Conservation (phyloP, 2,888 invertebrate species). For the Macroteleia sp. region DNA sequence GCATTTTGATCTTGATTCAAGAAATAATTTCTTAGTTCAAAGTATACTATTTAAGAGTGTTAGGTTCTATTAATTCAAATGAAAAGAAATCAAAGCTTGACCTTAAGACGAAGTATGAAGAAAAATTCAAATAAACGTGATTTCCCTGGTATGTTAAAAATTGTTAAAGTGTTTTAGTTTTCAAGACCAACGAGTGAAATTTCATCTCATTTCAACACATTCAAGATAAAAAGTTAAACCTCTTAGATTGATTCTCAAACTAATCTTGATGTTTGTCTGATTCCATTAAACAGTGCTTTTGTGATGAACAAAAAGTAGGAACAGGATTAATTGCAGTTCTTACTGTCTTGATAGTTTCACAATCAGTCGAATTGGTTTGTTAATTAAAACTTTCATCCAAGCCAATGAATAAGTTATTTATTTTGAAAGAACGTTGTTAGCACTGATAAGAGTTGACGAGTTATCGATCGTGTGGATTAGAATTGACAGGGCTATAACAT, state of each 20-base stretch:
- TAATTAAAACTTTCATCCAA: slow-evolving; percentile 27
- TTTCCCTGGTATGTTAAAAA: too few relatives aligned
- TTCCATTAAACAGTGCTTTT: slow-evolving; percentile 30
- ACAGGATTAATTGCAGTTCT: slow-evolving; percentile 23
- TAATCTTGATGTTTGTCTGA: slow-evolving; percentile 21
- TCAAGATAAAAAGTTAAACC: slow-evolving; percentile 15
- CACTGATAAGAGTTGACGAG: slow-evolving; percentile 6
- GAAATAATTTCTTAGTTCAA: too few relatives aligned
- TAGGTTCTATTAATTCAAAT: too few relatives aligned
- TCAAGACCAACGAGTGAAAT: slow-evolving; percentile 2
- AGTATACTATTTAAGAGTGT: too few relatives aligned
- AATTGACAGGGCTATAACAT: too few relatives aligned
- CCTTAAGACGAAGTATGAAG: too few relatives aligned
- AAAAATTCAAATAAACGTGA: too few relatives aligned
- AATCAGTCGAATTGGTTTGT: too few relatives aligned
- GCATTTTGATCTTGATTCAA: too few relatives aligned
- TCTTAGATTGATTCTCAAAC: slow-evolving; percentile 28
- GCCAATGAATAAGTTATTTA: slow-evolving; percentile 33
- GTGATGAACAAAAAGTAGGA: slow-evolving; percentile 9
- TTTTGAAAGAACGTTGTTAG: not conserved
- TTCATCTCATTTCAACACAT: not conserved
- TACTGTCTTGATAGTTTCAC: slow-evolving; percentile 4
- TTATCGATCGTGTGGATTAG: slow-evolving; percentile 22
- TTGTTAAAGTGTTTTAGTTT: too few relatives aligned
- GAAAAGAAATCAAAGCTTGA: too few relatives aligned